These are phyloP conservation scores for Mungos mungo DNA, from an alignment of 2,113 vertebrate species.

Conservation along the genomic window DNA sequence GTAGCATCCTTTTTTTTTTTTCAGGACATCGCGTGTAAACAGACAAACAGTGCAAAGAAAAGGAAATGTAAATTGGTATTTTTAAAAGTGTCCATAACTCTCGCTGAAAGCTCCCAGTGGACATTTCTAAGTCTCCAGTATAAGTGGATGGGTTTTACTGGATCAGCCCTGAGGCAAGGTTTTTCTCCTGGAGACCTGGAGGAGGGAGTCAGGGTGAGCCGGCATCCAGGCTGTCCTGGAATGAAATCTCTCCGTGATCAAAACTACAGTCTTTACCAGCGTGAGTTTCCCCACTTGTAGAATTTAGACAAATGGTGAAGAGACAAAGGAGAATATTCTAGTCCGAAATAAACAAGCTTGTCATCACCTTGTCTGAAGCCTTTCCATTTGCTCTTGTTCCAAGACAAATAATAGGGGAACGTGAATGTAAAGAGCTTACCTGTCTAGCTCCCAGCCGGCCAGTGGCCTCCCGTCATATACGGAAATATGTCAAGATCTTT, in stretches of 20 bases:
- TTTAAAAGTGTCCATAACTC: neutral
- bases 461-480: rapidly evolving
- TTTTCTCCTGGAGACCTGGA: neutral
- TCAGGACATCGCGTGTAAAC: neutral
- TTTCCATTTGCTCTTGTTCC: neutral
- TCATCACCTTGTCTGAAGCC: neutral
- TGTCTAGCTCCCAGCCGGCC: neutral
- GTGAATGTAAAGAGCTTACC: neutral
- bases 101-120: neutral
- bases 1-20: neutral
- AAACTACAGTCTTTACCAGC: neutral
- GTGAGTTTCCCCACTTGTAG: neutral
- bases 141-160: neutral
- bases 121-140: neutral
- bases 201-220: neutral
- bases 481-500: neutral
- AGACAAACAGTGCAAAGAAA: neutral
- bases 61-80: neutral
- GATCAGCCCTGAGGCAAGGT: neutral
- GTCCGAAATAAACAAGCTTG: neutral
- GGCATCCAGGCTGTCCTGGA: neutral
- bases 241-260: constrained; percentile 24
- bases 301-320: constrained; percentile 20
- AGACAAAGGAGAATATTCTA: neutral
- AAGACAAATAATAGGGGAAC: neutral